Evolutionary conservation across 1,140 invertebrate genomes (phyloP).

Genomic region (Myzus persicae): DNA sequence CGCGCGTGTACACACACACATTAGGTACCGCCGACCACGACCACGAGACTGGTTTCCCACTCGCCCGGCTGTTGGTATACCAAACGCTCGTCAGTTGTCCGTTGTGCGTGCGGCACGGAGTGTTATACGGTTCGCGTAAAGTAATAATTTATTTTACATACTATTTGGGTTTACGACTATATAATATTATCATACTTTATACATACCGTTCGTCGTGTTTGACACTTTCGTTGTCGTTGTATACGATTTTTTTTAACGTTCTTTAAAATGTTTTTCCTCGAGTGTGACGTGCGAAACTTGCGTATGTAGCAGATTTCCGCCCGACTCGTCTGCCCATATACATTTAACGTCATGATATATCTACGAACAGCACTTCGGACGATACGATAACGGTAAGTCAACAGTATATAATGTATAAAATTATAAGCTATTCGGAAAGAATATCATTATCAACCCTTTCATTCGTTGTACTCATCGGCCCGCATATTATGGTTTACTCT

Average conservation of each 20-base stretch:
- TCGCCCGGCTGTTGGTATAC: not conserved
- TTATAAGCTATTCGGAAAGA: not conserved
- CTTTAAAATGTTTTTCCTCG: not conserved
- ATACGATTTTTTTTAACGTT: not conserved
- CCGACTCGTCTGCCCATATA: not conserved
- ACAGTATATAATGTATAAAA: not conserved
- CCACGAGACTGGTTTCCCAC: constrained; percentile 56
- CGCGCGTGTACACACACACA: not conserved
- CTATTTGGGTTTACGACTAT: not conserved
- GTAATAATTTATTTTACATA: not conserved
- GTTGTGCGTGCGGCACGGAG: not conserved
- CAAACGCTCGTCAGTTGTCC: not conserved
- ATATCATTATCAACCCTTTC: not conserved
- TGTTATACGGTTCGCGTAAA: too few species aligned
- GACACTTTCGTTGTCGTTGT: not conserved
- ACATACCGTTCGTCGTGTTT: not conserved
- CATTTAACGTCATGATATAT: not conserved
- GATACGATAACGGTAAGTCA: not conserved
- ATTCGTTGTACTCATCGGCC: not conserved
- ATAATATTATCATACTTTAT: too few species aligned
- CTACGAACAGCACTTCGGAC: not conserved
- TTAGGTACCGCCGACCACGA: not conserved
- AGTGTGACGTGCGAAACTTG: not conserved
- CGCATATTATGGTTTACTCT: not conserved
- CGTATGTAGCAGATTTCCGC: not conserved